A percentile compares a stretch with the other conserved stretches of the same genome.
Evolutionary conservation across 2,797 vertebrate genomes (phyloP).

Genomic region (Tolypeutes matacus): DNA sequence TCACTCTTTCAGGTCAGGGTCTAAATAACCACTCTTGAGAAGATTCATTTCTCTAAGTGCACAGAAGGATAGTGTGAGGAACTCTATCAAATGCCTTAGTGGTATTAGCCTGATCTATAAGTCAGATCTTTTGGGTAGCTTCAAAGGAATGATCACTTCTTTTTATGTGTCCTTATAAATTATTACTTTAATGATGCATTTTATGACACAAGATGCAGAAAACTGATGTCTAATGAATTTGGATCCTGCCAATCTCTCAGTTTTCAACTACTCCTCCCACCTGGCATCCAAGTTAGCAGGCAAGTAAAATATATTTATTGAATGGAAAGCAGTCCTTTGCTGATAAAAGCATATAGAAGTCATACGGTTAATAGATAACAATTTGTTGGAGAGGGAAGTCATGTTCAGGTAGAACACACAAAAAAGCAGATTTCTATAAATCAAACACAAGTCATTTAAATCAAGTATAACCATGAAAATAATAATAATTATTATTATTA

Average conservation of each 20-base stretch:
- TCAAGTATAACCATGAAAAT: background rate
- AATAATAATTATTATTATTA: background rate
- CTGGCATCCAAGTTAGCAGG: background rate
- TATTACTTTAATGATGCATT: background rate
- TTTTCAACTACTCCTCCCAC: background rate
- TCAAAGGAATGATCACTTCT: slow-evolving; percentile 24
- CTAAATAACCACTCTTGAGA: slow-evolving; percentile 5
- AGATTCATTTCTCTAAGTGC: background rate
- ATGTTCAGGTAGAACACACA: background rate
- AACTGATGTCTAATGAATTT: background rate
- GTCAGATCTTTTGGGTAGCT: background rate
- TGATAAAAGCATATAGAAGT: background rate
- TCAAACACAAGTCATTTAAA: slow-evolving; percentile 52
- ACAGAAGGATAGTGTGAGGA: background rate
- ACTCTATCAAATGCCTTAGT: background rate
- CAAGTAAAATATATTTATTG: background rate
- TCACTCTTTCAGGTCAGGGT: background rate
- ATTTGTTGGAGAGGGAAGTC: background rate
- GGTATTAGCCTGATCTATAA: background rate
- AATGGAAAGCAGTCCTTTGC: slow-evolving; percentile 4
- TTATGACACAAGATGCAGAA: background rate
- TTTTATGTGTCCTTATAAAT: background rate
- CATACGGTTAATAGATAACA: background rate
- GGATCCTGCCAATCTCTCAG: background rate
- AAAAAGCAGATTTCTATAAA: background rate